Evolutionary conservation across 1,140 invertebrate genomes (phyloP), one percentile per base, ranked within the genome.

Genomic region (Rhyzopertha dominica): DNA sequence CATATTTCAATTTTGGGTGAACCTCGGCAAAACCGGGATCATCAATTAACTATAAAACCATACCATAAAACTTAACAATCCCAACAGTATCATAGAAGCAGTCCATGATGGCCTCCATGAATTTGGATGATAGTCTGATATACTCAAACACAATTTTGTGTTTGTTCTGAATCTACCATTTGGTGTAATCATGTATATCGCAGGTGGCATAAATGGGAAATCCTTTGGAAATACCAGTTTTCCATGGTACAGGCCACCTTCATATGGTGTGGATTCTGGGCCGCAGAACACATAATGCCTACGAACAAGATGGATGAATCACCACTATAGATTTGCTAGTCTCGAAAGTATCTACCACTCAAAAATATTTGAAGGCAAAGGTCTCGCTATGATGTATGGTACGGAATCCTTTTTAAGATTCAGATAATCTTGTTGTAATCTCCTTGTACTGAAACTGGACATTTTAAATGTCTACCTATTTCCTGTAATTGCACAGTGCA

Each of bases 71-170:
- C 89, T 92, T n/a, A 92, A 73, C 17, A 98, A 72, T 9, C 95
- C 95, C 22, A 92, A 95, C 1, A 98, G 74, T 55, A 98, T 98
- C 1, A 94, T 96, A 8, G 91, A 91, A 14, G 96, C 94, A 49
- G 88, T 95, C 95, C 95, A 98, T 1, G 93, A 88, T 10, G 95
- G 95, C 72, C 98, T 98, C 95, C 95, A 98, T 1, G 92, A 93
- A 59, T 91, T 93, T 1, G 95, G 96, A 71, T 99, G 96, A 66
- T 92, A 99, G 71, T 99, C 96, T 52, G 87, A 91, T 54, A 97
- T 97, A 47, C 93, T 97, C 41, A 99, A 76, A 72, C 96, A 99
- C 18, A 99, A 73, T 62, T 92, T 76, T 9, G 85, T 92, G 58
- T 95, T 94, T 1, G 85, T 85, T 69, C 85, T 93, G 62, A 90